phyloP scores from a whole-genome alignment of 2,888 invertebrate species.

The Pristionchus mayeri region DNA sequence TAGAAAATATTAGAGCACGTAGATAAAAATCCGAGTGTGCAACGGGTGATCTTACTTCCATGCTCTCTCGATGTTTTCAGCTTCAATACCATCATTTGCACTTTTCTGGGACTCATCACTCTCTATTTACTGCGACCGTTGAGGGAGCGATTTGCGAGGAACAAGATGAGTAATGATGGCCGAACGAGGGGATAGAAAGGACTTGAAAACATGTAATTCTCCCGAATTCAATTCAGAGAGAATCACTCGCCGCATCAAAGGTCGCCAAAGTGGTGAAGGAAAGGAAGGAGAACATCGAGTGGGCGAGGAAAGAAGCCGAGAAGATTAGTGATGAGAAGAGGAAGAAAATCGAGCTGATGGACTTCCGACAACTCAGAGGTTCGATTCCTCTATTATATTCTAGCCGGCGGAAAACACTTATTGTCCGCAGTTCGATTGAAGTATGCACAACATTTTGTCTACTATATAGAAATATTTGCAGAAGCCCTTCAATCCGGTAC shows the following conservation, averaged over 20 bases:
- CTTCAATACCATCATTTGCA: neutral
- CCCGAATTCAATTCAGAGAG: neutral
- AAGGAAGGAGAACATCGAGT: neutral
- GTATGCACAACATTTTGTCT: no score
- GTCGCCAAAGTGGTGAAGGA: neutral
- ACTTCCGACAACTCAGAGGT: conserved; percentile 5
- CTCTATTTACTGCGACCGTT: neutral
- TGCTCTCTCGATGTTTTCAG: no score
- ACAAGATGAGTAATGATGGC: neutral
- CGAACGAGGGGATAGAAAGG: no score
- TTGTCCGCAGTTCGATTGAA: no score
- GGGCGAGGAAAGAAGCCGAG: neutral
- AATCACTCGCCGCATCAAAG: neutral
- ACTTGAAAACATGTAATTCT: no score
- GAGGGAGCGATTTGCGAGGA: neutral
- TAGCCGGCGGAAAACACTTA: no score
- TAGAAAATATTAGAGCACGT: no score
- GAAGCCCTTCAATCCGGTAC: neutral
- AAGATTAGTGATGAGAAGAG: neutral
- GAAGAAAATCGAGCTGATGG: neutral
- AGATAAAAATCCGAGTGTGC: no score
- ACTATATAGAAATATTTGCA: no score
- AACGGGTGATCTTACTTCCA: no score
- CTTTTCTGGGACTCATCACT: neutral
- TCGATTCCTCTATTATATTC: neutral